Percentiles rank a stretch among this genome's conserved stretches.
These are phyloP conservation scores for Trichopoda pennipes DNA, from an alignment of 2,888 invertebrate species.

Conservation along the genomic window DNA sequence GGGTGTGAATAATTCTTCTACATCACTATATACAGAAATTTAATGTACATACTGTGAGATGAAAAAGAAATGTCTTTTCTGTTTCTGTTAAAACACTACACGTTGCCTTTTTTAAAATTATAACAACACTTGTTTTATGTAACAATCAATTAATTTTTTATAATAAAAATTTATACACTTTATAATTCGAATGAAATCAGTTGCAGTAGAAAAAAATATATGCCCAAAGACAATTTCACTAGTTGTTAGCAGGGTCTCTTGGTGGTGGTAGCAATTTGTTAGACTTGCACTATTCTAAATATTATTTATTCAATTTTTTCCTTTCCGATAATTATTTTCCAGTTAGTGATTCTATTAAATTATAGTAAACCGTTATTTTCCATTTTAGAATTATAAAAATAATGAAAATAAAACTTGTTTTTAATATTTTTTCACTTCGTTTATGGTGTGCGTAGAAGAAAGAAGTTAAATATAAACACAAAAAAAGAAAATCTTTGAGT, in stretches of 20 bases:
- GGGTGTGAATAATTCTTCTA: background rate
- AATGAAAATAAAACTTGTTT: background rate
- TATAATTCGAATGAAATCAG: background rate
- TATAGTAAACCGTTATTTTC: background rate
- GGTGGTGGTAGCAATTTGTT: conserved; percentile 14
- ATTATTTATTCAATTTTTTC: conserved; percentile 15
- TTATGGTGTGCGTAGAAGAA: conserved; percentile 8
- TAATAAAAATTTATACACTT: background rate
- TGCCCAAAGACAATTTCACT: conserved; percentile 59
- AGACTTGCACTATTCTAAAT: background rate
- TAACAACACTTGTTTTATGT: conserved; percentile 44
- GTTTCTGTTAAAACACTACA: background rate
- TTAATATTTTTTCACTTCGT: conserved; percentile 25
- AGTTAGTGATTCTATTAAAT: background rate
- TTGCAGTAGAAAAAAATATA: background rate
- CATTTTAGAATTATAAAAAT: background rate
- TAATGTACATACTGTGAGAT: conserved; percentile 33
- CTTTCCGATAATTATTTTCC: background rate
- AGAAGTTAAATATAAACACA: conserved; percentile 28
- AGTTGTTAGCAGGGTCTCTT: conserved; percentile 29
- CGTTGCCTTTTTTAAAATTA: conserved; percentile 3
- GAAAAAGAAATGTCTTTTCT: background rate
- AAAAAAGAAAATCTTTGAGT: conserved; percentile 1
- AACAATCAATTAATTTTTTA: no score
- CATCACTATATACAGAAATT: conserved; percentile 48